Percentiles rank a stretch among this genome's conserved stretches.
phyloP scores from a whole-genome alignment of 1,140 invertebrate species.

The Tetramorium simillimum region DNA sequence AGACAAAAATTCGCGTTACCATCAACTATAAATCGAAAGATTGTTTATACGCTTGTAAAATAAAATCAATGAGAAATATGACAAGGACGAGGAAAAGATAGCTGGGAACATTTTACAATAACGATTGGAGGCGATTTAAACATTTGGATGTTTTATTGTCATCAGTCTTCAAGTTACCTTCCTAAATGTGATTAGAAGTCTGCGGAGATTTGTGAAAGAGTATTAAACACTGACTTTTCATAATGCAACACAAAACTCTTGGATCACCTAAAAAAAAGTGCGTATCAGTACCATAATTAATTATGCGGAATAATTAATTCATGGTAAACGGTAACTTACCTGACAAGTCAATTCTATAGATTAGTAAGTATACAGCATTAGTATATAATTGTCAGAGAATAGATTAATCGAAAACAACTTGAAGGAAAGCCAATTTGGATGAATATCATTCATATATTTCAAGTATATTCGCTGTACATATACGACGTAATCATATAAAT shows the following conservation, averaged over 20 bases:
- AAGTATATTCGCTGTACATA: slow-evolving; percentile 31
- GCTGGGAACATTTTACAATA: not conserved
- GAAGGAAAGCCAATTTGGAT: not conserved
- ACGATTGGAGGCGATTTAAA: slow-evolving; percentile 8
- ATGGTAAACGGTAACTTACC: slow-evolving; percentile 39
- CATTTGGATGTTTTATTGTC: slow-evolving; percentile 24
- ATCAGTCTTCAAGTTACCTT: slow-evolving; percentile 23
- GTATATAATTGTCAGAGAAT: not conserved
- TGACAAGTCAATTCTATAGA: slow-evolving; percentile 6
- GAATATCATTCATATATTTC: slow-evolving; percentile 40
- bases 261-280: slow-evolving; percentile 38
- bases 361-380: not conserved
- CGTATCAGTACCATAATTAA: slow-evolving; percentile 28
- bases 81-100: not conserved
- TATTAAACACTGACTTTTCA: slow-evolving; percentile 32
- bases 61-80: not conserved
- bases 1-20: slow-evolving; percentile 22
- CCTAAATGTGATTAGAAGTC: slow-evolving; percentile 33
- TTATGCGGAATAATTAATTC: slow-evolving; percentile 11
- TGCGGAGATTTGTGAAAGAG: slow-evolving; percentile 17
- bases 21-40: not conserved
- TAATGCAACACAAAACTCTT: slow-evolving; percentile 32
- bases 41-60: not conserved
- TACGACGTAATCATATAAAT: slow-evolving; percentile 24
- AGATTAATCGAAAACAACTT: not conserved